phyloP scores from a whole-genome alignment of 2,797 vertebrate genomes.

The Anguilla megastoma region DNA sequence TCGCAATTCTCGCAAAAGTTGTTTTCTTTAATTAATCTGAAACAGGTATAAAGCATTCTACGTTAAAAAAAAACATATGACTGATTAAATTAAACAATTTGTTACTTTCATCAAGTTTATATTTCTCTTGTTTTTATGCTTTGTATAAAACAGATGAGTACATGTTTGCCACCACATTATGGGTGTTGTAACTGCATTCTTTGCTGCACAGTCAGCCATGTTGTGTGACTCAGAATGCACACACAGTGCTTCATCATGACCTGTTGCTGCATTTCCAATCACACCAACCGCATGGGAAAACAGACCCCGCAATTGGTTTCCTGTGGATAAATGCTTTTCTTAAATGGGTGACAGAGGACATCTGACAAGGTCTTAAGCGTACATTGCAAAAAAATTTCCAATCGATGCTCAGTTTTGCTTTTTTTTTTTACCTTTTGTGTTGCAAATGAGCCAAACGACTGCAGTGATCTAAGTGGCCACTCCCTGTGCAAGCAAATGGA shows the following conservation, averaged over 20 bases:
- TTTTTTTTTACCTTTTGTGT: neutral
- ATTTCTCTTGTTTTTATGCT: neutral
- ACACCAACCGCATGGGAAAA: neutral
- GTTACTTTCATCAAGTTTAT: neutral
- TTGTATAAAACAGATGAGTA: neutral
- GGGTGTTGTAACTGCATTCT: neutral
- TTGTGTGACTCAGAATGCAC: neutral
- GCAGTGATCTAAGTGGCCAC: neutral
- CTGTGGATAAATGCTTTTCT: neutral
- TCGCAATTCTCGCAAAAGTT: neutral
- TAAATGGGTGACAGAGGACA: neutral
- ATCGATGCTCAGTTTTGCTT: neutral
- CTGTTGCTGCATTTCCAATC: neutral
- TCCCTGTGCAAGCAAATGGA: neutral
- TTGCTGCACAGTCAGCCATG: neutral
- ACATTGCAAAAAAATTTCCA: neutral
- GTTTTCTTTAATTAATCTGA: neutral
- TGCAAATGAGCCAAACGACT: neutral
- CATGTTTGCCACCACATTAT: neutral
- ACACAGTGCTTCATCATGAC: neutral
- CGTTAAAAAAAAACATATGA: neutral
- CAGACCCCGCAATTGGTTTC: neutral
- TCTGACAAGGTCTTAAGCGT: neutral
- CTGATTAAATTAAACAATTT: neutral
- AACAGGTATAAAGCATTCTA: neutral